phyloP scores from a whole-genome alignment of 2,888 invertebrate genomes.

The Urechis unicinctus region DNA sequence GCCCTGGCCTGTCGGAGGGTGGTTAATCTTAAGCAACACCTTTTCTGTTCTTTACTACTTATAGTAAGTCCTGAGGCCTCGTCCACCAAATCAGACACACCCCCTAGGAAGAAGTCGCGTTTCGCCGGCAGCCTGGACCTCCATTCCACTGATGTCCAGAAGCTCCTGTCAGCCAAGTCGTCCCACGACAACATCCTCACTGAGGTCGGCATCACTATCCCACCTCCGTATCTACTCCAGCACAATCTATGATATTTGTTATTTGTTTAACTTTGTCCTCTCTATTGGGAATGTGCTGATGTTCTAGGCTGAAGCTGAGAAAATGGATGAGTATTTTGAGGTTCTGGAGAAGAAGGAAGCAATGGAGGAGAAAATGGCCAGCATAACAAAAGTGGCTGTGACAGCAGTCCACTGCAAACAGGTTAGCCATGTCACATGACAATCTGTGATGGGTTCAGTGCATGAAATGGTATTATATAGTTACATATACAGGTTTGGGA shows the following conservation, averaged over 20 bases:
- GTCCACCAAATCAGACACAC: too few relatives aligned
- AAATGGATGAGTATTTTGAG: conserved; percentile 79
- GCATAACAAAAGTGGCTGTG: conserved; percentile 67
- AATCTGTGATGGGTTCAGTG: too few relatives aligned
- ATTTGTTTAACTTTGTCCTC: not conserved
- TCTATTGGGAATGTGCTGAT: conserved; percentile 9
- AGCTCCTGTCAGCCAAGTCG: conserved; percentile 37
- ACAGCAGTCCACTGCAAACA: conserved; percentile 74
- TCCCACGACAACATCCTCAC: conserved; percentile 38
- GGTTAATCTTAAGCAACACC: too few relatives aligned
- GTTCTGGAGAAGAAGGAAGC: conserved; percentile 83
- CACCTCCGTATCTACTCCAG: not conserved
- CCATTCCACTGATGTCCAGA: conserved; percentile 37
- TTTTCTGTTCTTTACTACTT: too few relatives aligned
- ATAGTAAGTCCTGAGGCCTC: too few relatives aligned
- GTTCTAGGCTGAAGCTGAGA: conserved; percentile 63
- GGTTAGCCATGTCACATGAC: conserved; percentile 44
- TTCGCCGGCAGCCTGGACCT: conserved; percentile 42
- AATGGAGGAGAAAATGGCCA: conserved; percentile 88
- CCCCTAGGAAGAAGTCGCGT: conserved; percentile 35
- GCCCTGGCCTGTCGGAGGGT: too few relatives aligned
- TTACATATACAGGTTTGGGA: too few relatives aligned
- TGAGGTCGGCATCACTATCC: conserved; percentile 25
- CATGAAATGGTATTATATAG: too few relatives aligned
- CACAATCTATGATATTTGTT: not conserved